Conservation (phyloP, 2,113 vertebrate species). For the Osmerus eperlanus region DNA sequence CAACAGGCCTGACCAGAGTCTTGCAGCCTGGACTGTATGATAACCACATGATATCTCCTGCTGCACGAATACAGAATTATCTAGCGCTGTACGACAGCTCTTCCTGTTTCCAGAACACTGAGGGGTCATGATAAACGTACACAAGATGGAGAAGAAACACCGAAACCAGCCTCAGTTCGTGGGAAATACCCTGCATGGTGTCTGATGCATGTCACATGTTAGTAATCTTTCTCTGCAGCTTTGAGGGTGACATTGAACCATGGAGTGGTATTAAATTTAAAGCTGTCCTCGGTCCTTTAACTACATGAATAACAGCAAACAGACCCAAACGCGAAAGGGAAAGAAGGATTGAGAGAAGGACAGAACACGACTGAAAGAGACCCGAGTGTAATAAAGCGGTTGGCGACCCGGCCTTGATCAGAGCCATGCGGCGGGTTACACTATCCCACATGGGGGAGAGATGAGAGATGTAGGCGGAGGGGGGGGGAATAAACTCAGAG, state of each 20-base stretch:
- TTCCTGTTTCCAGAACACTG: conserved; percentile 38
- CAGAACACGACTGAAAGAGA: background rate
- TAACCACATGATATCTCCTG: background rate
- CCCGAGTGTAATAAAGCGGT: conserved; percentile 10
- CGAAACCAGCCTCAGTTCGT: background rate
- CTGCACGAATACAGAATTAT: background rate
- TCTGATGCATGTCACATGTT: background rate
- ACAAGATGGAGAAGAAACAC: conserved; percentile 3
- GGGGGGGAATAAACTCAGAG: no score
- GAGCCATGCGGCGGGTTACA: conserved; percentile 12
- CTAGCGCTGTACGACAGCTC: background rate
- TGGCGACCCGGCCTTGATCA: conserved; percentile 13
- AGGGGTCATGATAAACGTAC: conserved; percentile 36
- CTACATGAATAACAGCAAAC: background rate
- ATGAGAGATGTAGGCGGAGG: no score
- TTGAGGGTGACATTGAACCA: background rate
- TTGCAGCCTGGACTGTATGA: no score
- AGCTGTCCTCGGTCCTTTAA: background rate
- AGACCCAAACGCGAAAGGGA: background rate
- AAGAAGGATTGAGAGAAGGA: conserved; percentile 3
- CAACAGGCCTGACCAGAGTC: no score
- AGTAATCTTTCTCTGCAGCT: background rate
- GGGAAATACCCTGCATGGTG: conserved; percentile 5
- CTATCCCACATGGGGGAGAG: conserved; percentile 18
- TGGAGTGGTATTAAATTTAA: background rate